Conservation (phyloP, 1,140 invertebrate species). For the Matsumurasca onukii region DNA sequence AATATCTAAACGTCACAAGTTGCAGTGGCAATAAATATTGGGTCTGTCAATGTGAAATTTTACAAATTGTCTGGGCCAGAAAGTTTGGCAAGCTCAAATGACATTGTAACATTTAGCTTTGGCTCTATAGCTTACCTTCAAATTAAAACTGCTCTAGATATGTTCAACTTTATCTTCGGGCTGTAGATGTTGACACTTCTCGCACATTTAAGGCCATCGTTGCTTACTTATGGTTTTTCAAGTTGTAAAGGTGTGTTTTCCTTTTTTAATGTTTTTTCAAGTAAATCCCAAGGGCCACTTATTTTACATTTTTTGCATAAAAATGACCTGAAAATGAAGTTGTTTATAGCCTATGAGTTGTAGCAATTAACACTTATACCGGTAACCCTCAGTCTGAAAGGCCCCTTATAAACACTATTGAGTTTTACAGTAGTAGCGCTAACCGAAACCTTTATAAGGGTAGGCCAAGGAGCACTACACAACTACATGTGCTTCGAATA, state of each 20-base stretch:
- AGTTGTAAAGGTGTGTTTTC: background rate
- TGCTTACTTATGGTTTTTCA: background rate
- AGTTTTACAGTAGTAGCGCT: background rate
- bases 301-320: slow-evolving; percentile 30
- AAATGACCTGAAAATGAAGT: slow-evolving; percentile 35
- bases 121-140: background rate
- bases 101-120: background rate
- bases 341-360: background rate
- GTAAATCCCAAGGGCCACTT: slow-evolving; percentile 30
- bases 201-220: background rate
- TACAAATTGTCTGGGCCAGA: too few species aligned
- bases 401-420: background rate
- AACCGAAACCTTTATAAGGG: background rate
- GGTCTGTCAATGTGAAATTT: background rate
- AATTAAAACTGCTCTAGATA: background rate
- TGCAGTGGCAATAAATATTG: background rate
- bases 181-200: background rate
- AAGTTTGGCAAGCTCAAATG: background rate
- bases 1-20: background rate
- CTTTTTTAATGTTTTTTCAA: slow-evolving; percentile 27
- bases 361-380: background rate
- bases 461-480: too few species aligned
- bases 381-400: too few species aligned
- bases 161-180: background rate
- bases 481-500: too few species aligned